Evolutionary conservation across 2,888 invertebrate genomes (phyloP).

Genomic region (Halictus ligatus): DNA sequence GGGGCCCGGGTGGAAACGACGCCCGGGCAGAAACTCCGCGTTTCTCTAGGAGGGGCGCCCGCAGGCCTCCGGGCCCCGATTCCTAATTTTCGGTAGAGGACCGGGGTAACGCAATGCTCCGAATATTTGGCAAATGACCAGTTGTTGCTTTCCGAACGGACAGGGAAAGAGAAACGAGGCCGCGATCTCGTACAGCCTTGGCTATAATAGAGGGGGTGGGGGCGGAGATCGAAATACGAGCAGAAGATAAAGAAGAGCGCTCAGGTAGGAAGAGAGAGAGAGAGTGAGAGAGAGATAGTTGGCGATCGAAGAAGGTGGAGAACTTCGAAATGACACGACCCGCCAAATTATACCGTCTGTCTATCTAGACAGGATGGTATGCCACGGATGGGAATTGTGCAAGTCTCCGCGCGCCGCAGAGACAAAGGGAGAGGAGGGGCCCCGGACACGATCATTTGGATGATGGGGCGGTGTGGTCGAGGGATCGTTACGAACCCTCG

Average conservation of each 20-base stretch:
- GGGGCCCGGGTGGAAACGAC: background rate
- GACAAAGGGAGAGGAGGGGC: conserved; percentile 55
- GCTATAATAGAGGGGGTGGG: conserved; percentile 50
- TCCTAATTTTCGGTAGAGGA: conserved; percentile 45
- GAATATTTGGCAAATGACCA: conserved; percentile 82
- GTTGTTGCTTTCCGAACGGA: conserved; percentile 59
- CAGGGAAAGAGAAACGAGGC: conserved; percentile 37
- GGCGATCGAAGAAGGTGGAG: conserved; percentile 57
- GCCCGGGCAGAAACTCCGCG: background rate
- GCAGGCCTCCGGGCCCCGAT: conserved; percentile 15
- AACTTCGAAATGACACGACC: conserved; percentile 79
- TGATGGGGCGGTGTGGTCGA: background rate
- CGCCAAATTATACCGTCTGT: conserved; percentile 79
- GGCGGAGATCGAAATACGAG: conserved; percentile 21
- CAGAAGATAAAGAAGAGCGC: conserved; percentile 28
- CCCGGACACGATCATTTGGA: conserved; percentile 39
- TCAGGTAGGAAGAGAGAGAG: conserved; percentile 53
- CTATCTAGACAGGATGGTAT: conserved; percentile 62
- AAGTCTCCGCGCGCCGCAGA: conserved; percentile 26
- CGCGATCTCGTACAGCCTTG: conserved; percentile 41
- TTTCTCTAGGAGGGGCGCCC: conserved; percentile 17
- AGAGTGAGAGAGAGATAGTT: no score
- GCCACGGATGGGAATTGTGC: conserved; percentile 44
- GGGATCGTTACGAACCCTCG: conserved; percentile 5
- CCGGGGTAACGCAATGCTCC: conserved; percentile 78